Evolutionary conservation across 2,888 invertebrate genomes (phyloP), one percentile per base, ranked within the genome.

Genomic region (Melanophora roralis): DNA sequence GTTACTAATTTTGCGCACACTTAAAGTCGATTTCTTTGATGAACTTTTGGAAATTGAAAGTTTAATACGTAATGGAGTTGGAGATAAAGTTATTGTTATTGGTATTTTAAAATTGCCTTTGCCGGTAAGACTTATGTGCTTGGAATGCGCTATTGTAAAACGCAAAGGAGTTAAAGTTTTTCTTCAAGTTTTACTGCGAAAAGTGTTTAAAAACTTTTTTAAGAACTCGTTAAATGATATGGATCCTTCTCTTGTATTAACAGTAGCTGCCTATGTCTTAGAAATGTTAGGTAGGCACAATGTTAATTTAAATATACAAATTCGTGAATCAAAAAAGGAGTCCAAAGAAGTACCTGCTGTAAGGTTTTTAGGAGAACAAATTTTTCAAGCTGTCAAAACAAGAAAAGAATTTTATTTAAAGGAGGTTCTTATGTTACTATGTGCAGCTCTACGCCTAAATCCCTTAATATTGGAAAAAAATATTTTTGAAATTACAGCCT

Each of bases 401-500:
- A 82, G 75, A 43, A 83, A 82, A 11, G 47, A 83, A 0, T 2
- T 57, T 0, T 68, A 88, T 67, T 55, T 88, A 16, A 73, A 83
- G 0, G 85, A 85, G 7, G 83, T 89, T 6, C 74, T 89, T 2
- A 82, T 82, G 62, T 69, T 90, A n/a, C 75, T 89, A 1, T 86
- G 88, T 55, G 84, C 87, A 0, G 85, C 86, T 1, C 45, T 90
- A 23, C 86, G 86, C 14, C 74, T 88, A 1, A 89, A 89, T 85
- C 90, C 90, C 0, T 27, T 89, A 40, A 85, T 89, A 23, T 78
- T 90, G 11, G 89, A 89, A 51, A 81, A 86, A 14, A 81, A 84
- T 34, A 84, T 88, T 8, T 88, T 89, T 60, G 84, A 87, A 60
- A 82, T 76, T 81, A 87, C 88, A 1, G 82, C 86, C 0, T 85